Evolutionary conservation across 2,113 vertebrate genomes (phyloP).

Genomic region (Chitala chitala): DNA sequence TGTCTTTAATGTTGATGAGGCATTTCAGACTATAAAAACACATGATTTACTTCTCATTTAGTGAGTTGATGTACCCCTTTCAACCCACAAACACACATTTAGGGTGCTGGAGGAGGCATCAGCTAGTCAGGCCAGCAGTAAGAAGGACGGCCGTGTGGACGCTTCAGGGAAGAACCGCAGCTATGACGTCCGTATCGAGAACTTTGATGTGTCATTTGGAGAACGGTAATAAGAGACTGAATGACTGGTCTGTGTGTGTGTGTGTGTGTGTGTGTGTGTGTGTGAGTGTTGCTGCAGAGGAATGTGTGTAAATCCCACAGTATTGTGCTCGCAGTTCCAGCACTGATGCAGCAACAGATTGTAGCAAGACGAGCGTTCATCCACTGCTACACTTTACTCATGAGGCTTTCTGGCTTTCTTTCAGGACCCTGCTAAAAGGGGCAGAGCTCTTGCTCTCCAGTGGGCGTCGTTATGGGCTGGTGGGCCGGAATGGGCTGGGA

Average conservation of each 20-base stretch:
- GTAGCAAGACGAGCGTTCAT: too few species aligned
- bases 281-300: neutral
- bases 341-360: too few species aligned
- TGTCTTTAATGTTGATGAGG: too few species aligned
- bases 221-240: conserved; percentile 77
- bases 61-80: too few species aligned
- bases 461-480: conserved; percentile 85
- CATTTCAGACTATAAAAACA: too few species aligned
- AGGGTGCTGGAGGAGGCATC: conserved; percentile 94
- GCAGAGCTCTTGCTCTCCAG: conserved; percentile 81
- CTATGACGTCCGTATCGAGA: conserved; percentile 92
- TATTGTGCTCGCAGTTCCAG: neutral
- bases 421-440: conserved; percentile 81
- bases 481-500: conserved; percentile 90
- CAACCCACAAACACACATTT: rapidly evolving
- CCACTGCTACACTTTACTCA: neutral
- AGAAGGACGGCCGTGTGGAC: conserved; percentile 88
- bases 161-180: conserved; percentile 93
- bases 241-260: neutral
- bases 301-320: neutral
- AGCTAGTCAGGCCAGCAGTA: conserved; percentile 92
- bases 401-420: conserved; percentile 1
- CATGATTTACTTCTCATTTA: too few species aligned
- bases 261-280: neutral
- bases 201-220: conserved; percentile 95